A percentile compares a stretch with the other conserved stretches of the same genome.
phyloP scores from a whole-genome alignment of 2,797 vertebrate species.

The Falco naumanni region DNA sequence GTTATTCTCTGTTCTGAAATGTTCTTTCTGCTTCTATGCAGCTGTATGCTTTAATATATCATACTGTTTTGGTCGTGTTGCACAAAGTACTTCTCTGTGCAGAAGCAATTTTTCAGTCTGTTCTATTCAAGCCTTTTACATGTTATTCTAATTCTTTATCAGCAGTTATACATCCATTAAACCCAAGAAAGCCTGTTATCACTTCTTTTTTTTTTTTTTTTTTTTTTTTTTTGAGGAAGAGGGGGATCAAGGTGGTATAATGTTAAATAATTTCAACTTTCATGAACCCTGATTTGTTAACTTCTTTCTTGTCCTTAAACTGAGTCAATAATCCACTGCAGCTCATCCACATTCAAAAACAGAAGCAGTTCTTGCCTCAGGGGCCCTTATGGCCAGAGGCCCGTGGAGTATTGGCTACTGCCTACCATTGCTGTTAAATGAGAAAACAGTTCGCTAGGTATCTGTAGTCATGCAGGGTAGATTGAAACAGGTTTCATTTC shows the following conservation, averaged over 20 bases:
- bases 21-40: background rate
- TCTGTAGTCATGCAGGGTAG: background rate
- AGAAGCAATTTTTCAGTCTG: background rate
- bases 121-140: background rate
- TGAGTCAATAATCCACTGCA: background rate
- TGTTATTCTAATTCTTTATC: background rate
- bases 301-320: slow-evolving; percentile 14
- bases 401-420: background rate
- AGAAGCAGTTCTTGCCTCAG: slow-evolving; percentile 44
- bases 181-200: background rate
- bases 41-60: background rate
- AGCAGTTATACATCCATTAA: background rate
- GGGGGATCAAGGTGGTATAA: background rate
- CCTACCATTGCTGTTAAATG: background rate
- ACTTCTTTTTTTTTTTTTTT: background rate
- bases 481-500: slow-evolving; percentile 14
- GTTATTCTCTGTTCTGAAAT: background rate
- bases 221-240: background rate
- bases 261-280: background rate
- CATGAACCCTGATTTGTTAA: background rate
- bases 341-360: background rate
- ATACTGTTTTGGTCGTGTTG: background rate
- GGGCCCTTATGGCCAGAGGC: background rate
- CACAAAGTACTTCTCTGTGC: background rate
- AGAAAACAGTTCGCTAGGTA: background rate